Evolutionary conservation across 1,140 invertebrate species (phyloP).

Genomic region (Leptopilina clavipes): DNA sequence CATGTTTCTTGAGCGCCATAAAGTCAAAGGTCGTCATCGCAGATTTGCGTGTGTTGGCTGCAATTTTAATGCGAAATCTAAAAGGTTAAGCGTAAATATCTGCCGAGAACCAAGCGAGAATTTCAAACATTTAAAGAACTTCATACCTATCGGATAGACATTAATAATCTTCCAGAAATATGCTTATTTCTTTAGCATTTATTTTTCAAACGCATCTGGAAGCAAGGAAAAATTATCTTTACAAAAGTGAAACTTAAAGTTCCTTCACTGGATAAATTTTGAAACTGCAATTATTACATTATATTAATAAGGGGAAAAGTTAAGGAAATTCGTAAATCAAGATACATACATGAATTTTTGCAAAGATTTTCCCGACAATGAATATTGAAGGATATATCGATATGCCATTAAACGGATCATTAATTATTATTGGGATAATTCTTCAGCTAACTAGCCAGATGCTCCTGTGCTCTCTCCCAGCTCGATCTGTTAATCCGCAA

Average conservation of each 20-base stretch:
- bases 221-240: too few species aligned
- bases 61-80: constrained; percentile 23
- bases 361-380: background rate
- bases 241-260: background rate
- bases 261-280: too few species aligned
- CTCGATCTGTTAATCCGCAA: constrained; percentile 41
- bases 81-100: constrained; percentile 16
- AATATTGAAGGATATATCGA: too few species aligned
- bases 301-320: too few species aligned
- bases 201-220: background rate
- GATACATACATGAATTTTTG: background rate
- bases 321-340: background rate
- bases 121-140: constrained; percentile 24
- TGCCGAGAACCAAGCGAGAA: background rate
- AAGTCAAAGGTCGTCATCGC: constrained; percentile 18
- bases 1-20: background rate
- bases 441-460: background rate
- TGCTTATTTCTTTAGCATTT: background rate
- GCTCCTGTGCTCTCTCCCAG: background rate
- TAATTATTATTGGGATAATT: too few species aligned
- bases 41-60: constrained; percentile 22
- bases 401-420: too few species aligned
- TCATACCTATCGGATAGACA: background rate
- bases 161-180: constrained; percentile 3
- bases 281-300: too few species aligned